Evolutionary conservation across 2,888 invertebrate genomes (phyloP), one percentile per base, ranked within the genome.

Genomic region (Cynaeus angustus): DNA sequence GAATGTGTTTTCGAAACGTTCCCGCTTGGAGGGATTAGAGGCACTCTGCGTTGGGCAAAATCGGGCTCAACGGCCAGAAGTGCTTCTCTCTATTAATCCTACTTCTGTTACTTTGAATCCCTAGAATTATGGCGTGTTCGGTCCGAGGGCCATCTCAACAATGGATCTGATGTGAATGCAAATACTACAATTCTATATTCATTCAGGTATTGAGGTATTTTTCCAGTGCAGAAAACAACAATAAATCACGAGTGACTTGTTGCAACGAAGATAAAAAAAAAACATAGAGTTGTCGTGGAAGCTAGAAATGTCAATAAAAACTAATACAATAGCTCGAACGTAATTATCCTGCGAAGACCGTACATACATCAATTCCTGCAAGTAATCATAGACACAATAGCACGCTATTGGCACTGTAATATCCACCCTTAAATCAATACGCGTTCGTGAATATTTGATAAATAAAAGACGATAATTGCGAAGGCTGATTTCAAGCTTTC

Each of bases 1-100:
- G 62, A 64, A 64, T 41, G 62, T 64, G 62, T 64, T 64, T 64
- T 64, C 62, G 50, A 52, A 64, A 52, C 37, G 61, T 48, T 61
- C 61, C 48, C 38, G 50, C 48, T 21, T 14, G 41, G 45, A 13
- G 46, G 52, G 62, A 64, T 64, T 64, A 64, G 13, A 41, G 30
- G 10, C 41, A 64, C 48, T 13, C 13, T 52, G 26, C 28, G 56
- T 41, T 9, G 59, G 14, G 45, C 43, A 41, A 59, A 45, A 21
- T 58, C 55, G 21, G 41, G 56, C 41, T 41, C 48, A 28, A 28
- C 48, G 28, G 46, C 8, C 28, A 50, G 26, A 26, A 56, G 41
- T 41, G 53, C 37, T 56, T 41, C 55, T 38, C 56, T 10, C 56
- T 61, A 46, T 61, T 61, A 61, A 61, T 61, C 61, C 61, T 48